phyloP scores from a whole-genome alignment of 2,888 invertebrate genomes.

The Phoenoteleia sp. region DNA sequence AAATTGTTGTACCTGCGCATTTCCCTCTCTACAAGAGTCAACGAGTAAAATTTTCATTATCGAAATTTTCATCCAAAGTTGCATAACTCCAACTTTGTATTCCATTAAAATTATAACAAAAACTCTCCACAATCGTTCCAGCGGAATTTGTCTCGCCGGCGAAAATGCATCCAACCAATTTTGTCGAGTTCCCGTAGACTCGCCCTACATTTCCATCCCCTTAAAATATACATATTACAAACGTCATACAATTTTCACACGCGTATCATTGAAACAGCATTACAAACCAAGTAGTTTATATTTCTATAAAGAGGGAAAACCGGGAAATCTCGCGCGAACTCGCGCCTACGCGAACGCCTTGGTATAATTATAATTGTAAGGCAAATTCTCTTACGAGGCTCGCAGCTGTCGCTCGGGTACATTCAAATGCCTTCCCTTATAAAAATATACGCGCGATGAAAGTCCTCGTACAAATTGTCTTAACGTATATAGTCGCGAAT shows the following conservation, averaged over 20 bases:
- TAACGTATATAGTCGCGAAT: conserved; percentile 7
- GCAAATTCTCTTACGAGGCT: conserved; percentile 84
- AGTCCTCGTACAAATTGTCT: conserved; percentile 43
- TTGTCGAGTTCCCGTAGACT: background rate
- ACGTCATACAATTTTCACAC: conserved; percentile 41
- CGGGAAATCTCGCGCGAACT: conserved; percentile 29
- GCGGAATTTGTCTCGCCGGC: background rate
- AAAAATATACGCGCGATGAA: conserved; percentile 57
- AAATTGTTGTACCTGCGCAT: too few species aligned
- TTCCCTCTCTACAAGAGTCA: too few species aligned
- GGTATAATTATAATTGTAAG: conserved; percentile 68
- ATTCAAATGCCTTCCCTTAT: conserved; percentile 46
- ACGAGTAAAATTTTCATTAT: too few species aligned
- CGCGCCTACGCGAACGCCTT: conserved; percentile 42
- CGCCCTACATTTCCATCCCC: background rate
- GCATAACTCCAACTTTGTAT: too few species aligned
- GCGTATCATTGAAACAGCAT: conserved; percentile 42
- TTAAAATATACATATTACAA: conserved; percentile 37
- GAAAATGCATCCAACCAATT: background rate
- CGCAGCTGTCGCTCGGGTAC: conserved; percentile 80
- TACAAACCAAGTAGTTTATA: conserved; percentile 50
- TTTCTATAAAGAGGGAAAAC: conserved; percentile 27
- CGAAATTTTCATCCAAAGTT: too few species aligned
- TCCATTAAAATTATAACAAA: too few species aligned
- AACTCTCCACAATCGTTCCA: too few species aligned